These are phyloP conservation scores for Caenorhabditis sp. DNA, from an alignment of 2,888 invertebrate species.

Conservation along the genomic window DNA sequence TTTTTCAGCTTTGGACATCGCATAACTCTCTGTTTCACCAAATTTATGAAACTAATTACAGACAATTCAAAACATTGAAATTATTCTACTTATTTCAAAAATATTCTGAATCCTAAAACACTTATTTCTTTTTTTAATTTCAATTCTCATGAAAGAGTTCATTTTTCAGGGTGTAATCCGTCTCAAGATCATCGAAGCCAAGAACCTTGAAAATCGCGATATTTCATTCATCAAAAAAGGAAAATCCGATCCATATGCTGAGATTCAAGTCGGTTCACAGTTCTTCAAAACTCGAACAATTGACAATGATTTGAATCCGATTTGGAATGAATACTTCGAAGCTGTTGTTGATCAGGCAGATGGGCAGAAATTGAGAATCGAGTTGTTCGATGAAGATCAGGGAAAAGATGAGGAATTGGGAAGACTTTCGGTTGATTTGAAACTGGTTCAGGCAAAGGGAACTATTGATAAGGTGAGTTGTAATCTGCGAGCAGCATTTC, in stretches of 20 bases:
- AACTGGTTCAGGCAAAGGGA: conserved; percentile 79
- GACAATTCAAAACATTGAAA: no score
- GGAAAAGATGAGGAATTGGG: conserved; percentile 91
- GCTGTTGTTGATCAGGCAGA: conserved; percentile 70
- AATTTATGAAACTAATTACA: no score
- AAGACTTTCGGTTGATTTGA: conserved; percentile 78
- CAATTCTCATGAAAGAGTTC: no score
- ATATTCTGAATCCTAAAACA: no score
- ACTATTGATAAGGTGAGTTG: conserved; percentile 75
- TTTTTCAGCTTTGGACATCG: no score
- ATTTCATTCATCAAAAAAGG: conserved; percentile 89
- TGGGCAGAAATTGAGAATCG: conserved; percentile 74
- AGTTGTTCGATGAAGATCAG: conserved; percentile 90
- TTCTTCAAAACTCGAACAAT: conserved; percentile 92
- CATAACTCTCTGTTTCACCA: no score
- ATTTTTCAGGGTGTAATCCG: conserved; percentile 93
- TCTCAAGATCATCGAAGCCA: conserved; percentile 91
- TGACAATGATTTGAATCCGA: conserved; percentile 90
- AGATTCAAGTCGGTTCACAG: conserved; percentile 83
- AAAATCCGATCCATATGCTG: conserved; percentile 95
- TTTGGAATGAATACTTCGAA: conserved; percentile 97
- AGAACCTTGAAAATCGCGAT: conserved; percentile 94
- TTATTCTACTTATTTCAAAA: no score
- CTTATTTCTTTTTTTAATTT: no score
- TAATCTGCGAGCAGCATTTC: no score